A percentile compares a stretch with the other conserved stretches of the same genome.
Evolutionary conservation across 2,888 invertebrate genomes (phyloP).

Genomic region (Girardia tigrina): DNA sequence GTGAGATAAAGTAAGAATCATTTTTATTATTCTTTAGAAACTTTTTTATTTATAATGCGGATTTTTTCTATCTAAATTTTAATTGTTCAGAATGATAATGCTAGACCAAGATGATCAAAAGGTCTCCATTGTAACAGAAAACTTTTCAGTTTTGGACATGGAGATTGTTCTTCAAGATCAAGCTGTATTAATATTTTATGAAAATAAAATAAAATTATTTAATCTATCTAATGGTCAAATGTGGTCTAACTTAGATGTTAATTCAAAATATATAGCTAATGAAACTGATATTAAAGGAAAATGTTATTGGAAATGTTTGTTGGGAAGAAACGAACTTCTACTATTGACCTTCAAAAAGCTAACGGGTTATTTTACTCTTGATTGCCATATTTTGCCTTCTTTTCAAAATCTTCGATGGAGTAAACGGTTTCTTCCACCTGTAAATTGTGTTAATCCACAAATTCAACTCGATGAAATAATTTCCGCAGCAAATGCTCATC

Average conservation of each 20-base stretch:
- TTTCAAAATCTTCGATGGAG: neutral
- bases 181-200: neutral
- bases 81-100: neutral
- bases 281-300: neutral
- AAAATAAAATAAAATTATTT: neutral
- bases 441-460: neutral
- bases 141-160: neutral
- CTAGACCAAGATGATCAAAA: neutral
- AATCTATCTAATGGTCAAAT: neutral
- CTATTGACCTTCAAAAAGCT: neutral
- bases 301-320: neutral
- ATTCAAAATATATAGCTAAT: neutral
- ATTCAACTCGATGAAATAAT: neutral
- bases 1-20: neutral
- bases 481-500: neutral
- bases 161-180: neutral
- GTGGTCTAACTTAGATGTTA: neutral
- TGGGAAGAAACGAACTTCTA: neutral
- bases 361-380: slow-evolving; percentile 1
- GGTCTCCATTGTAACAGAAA: no score
- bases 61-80: neutral
- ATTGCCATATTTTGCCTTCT: neutral
- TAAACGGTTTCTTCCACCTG: slow-evolving; percentile 7
- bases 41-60: no score
- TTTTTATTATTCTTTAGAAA: no score